A percentile compares a stretch with the other conserved stretches of the same genome.
phyloP scores from a whole-genome alignment of 2,113 vertebrate genomes.

The Rhinogobius similis region DNA sequence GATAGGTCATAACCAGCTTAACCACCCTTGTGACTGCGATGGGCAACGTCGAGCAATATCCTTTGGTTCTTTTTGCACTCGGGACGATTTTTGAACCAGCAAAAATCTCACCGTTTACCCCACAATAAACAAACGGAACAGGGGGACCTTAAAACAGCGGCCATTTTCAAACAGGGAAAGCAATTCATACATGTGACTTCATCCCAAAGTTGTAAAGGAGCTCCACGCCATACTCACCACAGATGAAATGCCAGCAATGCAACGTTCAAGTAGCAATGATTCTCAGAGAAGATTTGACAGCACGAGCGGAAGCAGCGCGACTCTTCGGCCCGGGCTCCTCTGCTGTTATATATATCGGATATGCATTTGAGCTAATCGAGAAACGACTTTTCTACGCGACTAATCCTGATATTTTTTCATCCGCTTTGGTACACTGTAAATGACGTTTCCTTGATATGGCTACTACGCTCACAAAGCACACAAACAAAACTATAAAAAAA shows the following conservation, averaged over 20 bases:
- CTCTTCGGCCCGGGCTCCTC: conserved; percentile 34
- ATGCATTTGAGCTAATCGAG: conserved; percentile 50
- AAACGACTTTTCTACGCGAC: conserved; percentile 47
- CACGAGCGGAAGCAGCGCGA: conserved; percentile 27
- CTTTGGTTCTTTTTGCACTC: not conserved
- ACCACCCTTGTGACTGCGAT: not conserved
- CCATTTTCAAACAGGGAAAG: conserved; percentile 9
- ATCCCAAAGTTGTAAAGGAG: conserved; percentile 9
- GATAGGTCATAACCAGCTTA: not conserved
- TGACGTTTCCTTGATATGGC: conserved; percentile 56
- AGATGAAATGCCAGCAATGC: conserved; percentile 46
- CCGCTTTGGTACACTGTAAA: conserved; percentile 71
- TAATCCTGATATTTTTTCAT: conserved; percentile 56
- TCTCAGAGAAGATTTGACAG: conserved; percentile 25
- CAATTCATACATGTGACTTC: conserved; percentile 2
- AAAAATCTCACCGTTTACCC: not conserved
- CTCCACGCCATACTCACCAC: conserved; percentile 40
- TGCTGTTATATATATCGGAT: conserved; percentile 23
- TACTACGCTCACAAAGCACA: conserved; percentile 59
- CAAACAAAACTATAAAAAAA: conserved; percentile 43
- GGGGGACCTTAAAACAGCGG: conserved; percentile 1
- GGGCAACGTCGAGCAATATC: not conserved
- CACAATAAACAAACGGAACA: not conserved
- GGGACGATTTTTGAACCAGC: not conserved
- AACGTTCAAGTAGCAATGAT: conserved; percentile 48